Evolutionary conservation across 2,113 vertebrate species (phyloP).

Genomic region (Australoheros scitulus): DNA sequence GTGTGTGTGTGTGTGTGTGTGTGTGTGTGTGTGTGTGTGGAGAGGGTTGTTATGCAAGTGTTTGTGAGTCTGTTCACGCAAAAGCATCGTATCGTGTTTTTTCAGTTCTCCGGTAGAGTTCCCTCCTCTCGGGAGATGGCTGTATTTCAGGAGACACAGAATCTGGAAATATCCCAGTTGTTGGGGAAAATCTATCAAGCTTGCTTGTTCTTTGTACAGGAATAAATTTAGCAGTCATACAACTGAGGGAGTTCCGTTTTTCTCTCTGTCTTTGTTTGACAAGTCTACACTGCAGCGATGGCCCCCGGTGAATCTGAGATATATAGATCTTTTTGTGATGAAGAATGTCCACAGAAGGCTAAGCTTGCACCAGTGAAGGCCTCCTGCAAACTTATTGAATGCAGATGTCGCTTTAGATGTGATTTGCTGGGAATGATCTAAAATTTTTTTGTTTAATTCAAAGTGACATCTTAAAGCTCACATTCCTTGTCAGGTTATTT

Average conservation of each 20-base stretch:
- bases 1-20: conserved; percentile 3
- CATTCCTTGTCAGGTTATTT: too few species aligned
- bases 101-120: conserved; percentile 40
- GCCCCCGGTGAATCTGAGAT: conserved; percentile 46
- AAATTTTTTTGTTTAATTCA: not conserved
- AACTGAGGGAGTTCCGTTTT: conserved; percentile 42
- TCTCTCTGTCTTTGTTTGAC: conserved; percentile 54
- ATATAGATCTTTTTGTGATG: conserved; percentile 21
- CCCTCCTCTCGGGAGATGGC: conserved; percentile 41
- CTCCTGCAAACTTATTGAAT: conserved; percentile 11
- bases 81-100: conserved; percentile 24
- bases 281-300: conserved; percentile 28
- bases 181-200: conserved; percentile 54
- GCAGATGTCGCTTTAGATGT: not conserved
- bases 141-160: conserved; percentile 61
- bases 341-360: conserved; percentile 20
- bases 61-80: conserved; percentile 4
- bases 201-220: conserved; percentile 40
- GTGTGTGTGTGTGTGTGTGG: not conserved
- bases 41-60: conserved; percentile 5
- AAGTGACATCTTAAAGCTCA: not conserved
- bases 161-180: conserved; percentile 55
- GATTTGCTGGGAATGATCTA: not conserved
- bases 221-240: conserved; percentile 50
- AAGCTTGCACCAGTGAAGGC: not conserved